Base-by-base conservation (phyloP, 2,888 invertebrate genomes). In the Leistus spinibarbis region DNA sequence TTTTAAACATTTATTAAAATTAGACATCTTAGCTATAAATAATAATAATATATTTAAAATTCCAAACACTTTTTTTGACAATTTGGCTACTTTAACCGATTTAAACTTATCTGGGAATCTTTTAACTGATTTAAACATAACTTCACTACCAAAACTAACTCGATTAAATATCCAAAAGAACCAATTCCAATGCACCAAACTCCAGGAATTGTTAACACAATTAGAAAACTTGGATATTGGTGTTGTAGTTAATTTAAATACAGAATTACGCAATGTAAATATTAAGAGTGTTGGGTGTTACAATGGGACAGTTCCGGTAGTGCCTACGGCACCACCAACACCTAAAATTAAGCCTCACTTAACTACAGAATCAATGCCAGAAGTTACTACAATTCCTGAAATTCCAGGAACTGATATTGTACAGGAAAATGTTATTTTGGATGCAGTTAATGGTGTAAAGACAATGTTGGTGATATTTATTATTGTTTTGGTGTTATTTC, bases 101-200 rank as follows among this genome's bases (percentile, higher is more conserved):
- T 23, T 73, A 16, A 54, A 60, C 16, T 16, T 73, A 54, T 16
- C 17, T 16, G 53, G 23, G 0, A 73, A 73, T 54, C 68, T 64
- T 27, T 71, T 83, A 24, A 76, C 76, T 57, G 74, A 74, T 60
- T 76, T 83, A 19, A 74, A 79, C 71, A 63, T 83, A 0, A 77
- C 76, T 57, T 13, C 23, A 20, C 13, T 73, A 16, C 73, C 3
- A 17, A 40, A 64, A 54, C 53, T 19, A 56, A 24, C 53, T 3
- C 22, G 62, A 24, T 56, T 72, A n/a, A 23, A 65, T 22, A 54
- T 73, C 16, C 19, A 17, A 22, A 19, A 62, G 3, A 73, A 73
- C 22, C 9, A 67, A 22, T 73, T 56, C 16, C 67, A 73, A 23
- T 73, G 73, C 17, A 3, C 7, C 7, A 17, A 67, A 22, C 54